A percentile compares a stretch with the other conserved stretches of the same genome.
These are phyloP conservation scores for Alentia gelatinosa DNA, from an alignment of 2,888 invertebrate species.

Conservation along the genomic window DNA sequence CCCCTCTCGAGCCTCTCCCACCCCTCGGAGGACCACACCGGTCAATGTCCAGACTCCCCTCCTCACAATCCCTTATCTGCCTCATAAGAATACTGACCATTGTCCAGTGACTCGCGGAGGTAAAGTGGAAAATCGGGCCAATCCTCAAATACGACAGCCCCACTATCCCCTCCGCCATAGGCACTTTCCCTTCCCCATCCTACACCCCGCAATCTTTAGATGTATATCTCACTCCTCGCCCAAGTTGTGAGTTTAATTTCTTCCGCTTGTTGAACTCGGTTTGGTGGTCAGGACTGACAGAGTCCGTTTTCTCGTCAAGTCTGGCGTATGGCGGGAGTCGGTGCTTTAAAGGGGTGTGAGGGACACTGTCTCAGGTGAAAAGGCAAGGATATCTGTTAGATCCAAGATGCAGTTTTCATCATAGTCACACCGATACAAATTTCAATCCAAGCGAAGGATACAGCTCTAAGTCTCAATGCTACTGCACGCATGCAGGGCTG, in stretches of 20 bases:
- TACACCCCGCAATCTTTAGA: background rate
- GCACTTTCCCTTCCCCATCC: background rate
- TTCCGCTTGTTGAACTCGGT: constrained; percentile 28
- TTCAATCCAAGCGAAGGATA: no score
- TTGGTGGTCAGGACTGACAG: background rate
- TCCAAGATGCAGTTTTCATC: no score
- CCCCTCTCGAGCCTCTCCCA: background rate
- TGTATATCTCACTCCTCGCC: background rate
- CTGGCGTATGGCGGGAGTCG: background rate
- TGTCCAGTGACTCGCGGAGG: background rate
- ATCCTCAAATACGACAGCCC: background rate
- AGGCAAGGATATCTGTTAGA: no score
- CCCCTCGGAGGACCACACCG: background rate
- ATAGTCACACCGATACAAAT: no score
- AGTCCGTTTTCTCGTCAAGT: background rate
- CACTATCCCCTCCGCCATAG: background rate
- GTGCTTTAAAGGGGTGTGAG: background rate
- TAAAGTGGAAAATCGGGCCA: background rate
- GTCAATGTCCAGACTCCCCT: background rate
- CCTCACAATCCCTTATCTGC: background rate
- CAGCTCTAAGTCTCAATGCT: no score
- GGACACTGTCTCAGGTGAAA: no score
- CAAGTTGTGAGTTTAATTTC: constrained; percentile 53
- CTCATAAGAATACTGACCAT: constrained; percentile 13
- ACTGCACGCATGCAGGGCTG: no score